Conservation (phyloP, 2,888 invertebrate genomes). For the Elegia similella region DNA sequence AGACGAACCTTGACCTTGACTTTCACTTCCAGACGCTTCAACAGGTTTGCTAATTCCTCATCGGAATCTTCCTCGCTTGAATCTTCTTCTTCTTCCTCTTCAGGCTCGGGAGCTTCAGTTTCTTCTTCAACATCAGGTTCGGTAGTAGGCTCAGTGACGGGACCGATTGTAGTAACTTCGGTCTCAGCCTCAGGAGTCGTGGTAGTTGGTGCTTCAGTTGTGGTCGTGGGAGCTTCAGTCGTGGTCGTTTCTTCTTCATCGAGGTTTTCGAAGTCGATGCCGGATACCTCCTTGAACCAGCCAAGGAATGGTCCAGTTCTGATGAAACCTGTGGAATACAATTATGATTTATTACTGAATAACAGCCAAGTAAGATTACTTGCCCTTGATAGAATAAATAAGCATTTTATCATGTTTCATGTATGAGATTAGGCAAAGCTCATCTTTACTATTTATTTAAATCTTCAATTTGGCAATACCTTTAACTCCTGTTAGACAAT, state of each 20-base stretch:
- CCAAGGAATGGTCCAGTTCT: constrained; percentile 63
- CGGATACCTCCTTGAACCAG: constrained; percentile 57
- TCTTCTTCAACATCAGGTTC: constrained; percentile 27
- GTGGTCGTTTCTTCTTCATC: constrained; percentile 37
- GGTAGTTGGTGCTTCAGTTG: constrained; percentile 22
- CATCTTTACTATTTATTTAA: too few relatives aligned
- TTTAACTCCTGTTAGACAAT: too few relatives aligned
- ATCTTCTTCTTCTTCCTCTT: constrained; percentile 39
- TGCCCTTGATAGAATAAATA: too few relatives aligned
- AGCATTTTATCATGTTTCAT: too few relatives aligned
- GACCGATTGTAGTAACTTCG: constrained; percentile 23
- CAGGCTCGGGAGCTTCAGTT: constrained; percentile 32
- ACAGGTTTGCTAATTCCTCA: constrained; percentile 43
- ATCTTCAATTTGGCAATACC: too few relatives aligned
- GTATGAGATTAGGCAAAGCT: too few relatives aligned
- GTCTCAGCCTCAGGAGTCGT: constrained; percentile 10
- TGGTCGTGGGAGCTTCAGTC: constrained; percentile 22
- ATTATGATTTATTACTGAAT: neutral
- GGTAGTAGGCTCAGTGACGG: constrained; percentile 21
- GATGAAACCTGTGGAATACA: constrained; percentile 51
- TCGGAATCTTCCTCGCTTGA: constrained; percentile 24
- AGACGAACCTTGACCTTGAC: constrained; percentile 66
- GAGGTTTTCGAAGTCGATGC: constrained; percentile 61
- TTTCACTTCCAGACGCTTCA: constrained; percentile 62
- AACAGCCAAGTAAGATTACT: neutral